A percentile compares a stretch with the other conserved stretches of the same genome.
These are phyloP conservation scores for Tuberolachnus salignus DNA, from an alignment of 2,888 invertebrate genomes.

Conservation along the genomic window DNA sequence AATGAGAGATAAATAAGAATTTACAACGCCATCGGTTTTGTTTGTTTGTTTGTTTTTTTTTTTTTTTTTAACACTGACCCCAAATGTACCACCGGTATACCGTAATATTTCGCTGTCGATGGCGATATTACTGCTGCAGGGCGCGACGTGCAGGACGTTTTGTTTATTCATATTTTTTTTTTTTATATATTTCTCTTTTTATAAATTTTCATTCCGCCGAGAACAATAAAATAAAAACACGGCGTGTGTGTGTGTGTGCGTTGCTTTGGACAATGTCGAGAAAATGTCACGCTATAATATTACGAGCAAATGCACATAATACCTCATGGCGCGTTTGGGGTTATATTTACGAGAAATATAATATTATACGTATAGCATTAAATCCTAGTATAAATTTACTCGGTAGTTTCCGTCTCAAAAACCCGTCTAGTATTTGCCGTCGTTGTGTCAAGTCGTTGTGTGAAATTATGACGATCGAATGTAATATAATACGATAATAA, in stretches of 20 bases:
- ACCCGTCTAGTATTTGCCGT: neutral
- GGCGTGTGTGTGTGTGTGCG: neutral
- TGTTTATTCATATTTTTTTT: slow-evolving; percentile 1
- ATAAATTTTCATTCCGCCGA: neutral
- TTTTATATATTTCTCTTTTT: too few species aligned
- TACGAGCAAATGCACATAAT: neutral
- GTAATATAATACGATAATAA: too few species aligned
- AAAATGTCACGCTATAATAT: neutral
- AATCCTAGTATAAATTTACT: neutral
- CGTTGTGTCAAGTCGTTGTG: neutral
- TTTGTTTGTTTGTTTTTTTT: too few species aligned
- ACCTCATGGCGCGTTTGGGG: neutral
- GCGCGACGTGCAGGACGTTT: neutral
- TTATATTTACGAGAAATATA: neutral
- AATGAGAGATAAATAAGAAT: slow-evolving; percentile 17
- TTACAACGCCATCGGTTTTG: too few species aligned
- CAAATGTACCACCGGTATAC: neutral
- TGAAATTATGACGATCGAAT: neutral
- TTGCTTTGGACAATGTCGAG: neutral
- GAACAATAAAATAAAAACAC: slow-evolving; percentile 25
- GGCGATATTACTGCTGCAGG: neutral
- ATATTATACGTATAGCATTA: neutral
- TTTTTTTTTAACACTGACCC: neutral
- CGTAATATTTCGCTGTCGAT: slow-evolving; percentile 7
- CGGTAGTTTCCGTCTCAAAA: neutral